These are phyloP conservation scores for Cephus rjabovi DNA, from an alignment of 2,888 invertebrate genomes.

Conservation along the genomic window DNA sequence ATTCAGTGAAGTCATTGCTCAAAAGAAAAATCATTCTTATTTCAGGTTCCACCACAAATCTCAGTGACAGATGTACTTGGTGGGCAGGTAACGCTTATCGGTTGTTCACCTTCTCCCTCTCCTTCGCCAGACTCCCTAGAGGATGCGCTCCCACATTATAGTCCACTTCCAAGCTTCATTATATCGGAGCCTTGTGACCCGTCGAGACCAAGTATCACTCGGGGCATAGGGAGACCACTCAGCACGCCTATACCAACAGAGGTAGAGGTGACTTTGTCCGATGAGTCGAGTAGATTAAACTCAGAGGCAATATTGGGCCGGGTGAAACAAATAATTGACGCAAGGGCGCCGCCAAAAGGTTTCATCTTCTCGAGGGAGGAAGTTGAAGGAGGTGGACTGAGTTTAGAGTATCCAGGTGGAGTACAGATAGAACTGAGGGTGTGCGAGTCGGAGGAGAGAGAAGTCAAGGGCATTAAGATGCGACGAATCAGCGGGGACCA, in stretches of 20 bases:
- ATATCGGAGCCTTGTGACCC: conserved; percentile 80
- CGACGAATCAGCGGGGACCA: conserved; percentile 89
- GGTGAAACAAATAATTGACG: conserved; percentile 83
- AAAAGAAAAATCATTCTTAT: not conserved
- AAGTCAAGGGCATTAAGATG: conserved; percentile 86
- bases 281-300: conserved; percentile 83
- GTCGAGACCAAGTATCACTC: conserved; percentile 83
- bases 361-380: conserved; percentile 70
- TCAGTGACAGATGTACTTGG: conserved; percentile 93
- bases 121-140: conserved; percentile 63
- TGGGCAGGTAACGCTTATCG: conserved; percentile 83
- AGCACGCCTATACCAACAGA: conserved; percentile 59
- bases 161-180: conserved; percentile 69
- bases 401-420: conserved; percentile 83
- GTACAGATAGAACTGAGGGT: conserved; percentile 88
- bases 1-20: not conserved
- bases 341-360: conserved; percentile 79
- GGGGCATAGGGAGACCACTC: conserved; percentile 75
- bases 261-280: conserved; percentile 82
- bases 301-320: conserved; percentile 84
- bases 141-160: conserved; percentile 57
- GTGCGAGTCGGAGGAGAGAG: conserved; percentile 78
- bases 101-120: conserved; percentile 77
- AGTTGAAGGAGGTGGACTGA: conserved; percentile 68
- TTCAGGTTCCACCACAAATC: conserved; percentile 79